Base-by-base conservation (phyloP, 2,797 vertebrate species). In the Xenentodon cancila region DNA sequence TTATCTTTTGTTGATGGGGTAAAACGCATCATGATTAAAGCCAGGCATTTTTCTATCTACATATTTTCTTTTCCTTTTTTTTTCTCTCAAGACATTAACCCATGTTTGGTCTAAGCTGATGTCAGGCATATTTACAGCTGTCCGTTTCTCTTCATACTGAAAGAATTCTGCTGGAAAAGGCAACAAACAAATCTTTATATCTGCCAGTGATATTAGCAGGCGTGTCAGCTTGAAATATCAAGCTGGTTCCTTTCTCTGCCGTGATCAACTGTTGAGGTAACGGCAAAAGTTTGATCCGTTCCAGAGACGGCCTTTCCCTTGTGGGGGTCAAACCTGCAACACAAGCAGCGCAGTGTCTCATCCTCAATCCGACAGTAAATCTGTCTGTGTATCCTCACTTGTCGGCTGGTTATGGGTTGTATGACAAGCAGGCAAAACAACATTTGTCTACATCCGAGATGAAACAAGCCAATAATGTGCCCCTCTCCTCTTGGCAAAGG, bases 391-490 rank as follows among this genome's bases (percentile, higher is more conserved):
- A 67, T 82, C 71, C 73, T 84, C 75, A 72, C 77, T 75, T 80
- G 75, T 84, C 82, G 79, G 81, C 68, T 49, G 63, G 64, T 86
- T 74, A 69, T 68, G 74, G 46, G 49, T 72, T 65, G 68, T 78
- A 73, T 80, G 84, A 91, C 90, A 86, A 68, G 79, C 67, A 68
- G 77, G 61, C 71, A 88, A 85, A 92, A 88, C 80, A 87, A 78
- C 83, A 89, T 89, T 76, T 74, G 75, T 85, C 83, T 84, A 89
- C 61, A 73, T 85, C 82, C 0, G 20, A 82, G 73, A 84, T 84
- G 69, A 87, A 89, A 88, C 59, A 25, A 68, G 72, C 42, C 73
- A 68, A 75, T 65, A 81, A 81, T 69, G 68, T 64, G 64, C 57
- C 72, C 68, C 19, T 81, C 56, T 73, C 42, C 54, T 61, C 55